Evolutionary conservation across 2,113 vertebrate genomes (phyloP).

Genomic region (Chaetodon trifascialis): DNA sequence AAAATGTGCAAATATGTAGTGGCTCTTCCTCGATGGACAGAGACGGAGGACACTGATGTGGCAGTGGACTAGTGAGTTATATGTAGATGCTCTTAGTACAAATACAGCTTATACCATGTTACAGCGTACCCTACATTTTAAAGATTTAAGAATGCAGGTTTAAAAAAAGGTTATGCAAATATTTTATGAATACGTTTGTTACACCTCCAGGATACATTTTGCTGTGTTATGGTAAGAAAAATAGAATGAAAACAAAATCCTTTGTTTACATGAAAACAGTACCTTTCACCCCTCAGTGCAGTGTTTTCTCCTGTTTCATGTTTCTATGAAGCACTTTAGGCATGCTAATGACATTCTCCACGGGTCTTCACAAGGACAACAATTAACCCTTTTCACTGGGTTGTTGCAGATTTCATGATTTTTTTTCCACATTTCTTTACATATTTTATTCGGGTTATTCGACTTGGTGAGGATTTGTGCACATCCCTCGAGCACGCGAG

Average conservation of each 20-base stretch:
- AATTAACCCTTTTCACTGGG: neutral
- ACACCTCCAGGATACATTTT: neutral
- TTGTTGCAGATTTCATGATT: neutral
- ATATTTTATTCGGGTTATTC: slow-evolving; percentile 10
- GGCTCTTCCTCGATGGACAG: too few relatives aligned
- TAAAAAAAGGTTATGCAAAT: neutral
- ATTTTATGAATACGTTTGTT: neutral
- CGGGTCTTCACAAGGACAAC: neutral
- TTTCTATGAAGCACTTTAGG: neutral
- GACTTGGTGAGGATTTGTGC: neutral
- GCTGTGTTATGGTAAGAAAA: neutral
- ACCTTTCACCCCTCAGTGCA: too few relatives aligned
- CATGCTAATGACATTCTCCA: neutral
- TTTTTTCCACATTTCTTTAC: neutral
- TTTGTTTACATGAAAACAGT: neutral
- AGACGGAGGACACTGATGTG: too few relatives aligned
- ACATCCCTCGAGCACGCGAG: neutral
- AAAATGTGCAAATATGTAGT: neutral
- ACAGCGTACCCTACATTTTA: neutral
- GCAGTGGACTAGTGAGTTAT: neutral
- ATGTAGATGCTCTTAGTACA: neutral
- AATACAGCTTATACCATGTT: neutral
- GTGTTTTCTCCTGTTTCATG: neutral
- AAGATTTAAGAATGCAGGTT: neutral
- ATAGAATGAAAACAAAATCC: neutral